Base-by-base conservation (phyloP, 2,797 vertebrate species). In the Melanotaenia trifasciata region DNA sequence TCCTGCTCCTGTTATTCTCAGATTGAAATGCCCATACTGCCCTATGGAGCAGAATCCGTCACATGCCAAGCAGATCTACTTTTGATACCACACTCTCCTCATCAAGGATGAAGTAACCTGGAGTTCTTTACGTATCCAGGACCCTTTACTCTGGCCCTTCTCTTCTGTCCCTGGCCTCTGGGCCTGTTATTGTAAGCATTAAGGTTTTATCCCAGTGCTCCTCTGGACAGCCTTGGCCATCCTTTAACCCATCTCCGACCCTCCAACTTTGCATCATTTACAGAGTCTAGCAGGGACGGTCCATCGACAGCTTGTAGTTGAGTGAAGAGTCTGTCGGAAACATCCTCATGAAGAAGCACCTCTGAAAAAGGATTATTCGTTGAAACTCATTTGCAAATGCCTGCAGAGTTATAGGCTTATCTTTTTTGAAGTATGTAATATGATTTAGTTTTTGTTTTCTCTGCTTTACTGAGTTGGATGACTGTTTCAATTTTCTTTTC, bases 11-110 rank as follows among this genome's bases (percentile, higher is more conserved):
- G 5, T 64, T 32, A n/a, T 80, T 77, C 72, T 50, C 91, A 97
- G 96, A 92, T 92, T 97, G 84, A 97, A 97, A 94, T 97, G 96
- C 89, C 96, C 96, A 33, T 97, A 97, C 89, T 97, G 96, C 84
- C 96, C 96, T 59, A 97, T 97, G 96, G 96, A 97, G 90, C 96
- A 97, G 93, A 96, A 96, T 85, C 96, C 96, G 2, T 96, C 96
- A 85, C 96, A 97, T 69, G 96, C 96, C 85, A 97, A 97, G 85
- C 96, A 95, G 90, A 96, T 97, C 90, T 96, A 95, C 91, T 97
- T 97, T 95, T 97, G 96, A 97, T 89, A 89, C 79, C 65, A 16
- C 74, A 70, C 77, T 85, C 70, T 70, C 58, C 67, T 84, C 71
- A 50, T 22, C 81, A 87, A 76, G 85, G 88, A 85, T 88, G 77